Evolutionary conservation across 2,888 invertebrate species (phyloP).

Genomic region (Drosophila subquinaria): DNA sequence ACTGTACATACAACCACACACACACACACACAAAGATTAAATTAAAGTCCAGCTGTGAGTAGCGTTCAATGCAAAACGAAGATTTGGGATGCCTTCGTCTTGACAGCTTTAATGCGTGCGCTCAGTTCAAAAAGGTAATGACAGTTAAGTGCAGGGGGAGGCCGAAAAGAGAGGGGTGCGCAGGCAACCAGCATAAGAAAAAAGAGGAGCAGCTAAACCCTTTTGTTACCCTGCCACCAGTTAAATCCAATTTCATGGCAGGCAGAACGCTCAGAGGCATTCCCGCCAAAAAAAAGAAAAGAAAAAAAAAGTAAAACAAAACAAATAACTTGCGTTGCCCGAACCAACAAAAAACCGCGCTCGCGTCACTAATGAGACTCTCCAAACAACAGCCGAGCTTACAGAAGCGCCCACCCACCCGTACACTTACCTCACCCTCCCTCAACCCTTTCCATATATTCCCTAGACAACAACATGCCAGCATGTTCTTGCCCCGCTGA

Average conservation of each 20-base stretch:
- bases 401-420: conserved; percentile 14
- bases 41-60: conserved; percentile 26
- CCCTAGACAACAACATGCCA: conserved; percentile 56
- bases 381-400: conserved; percentile 60
- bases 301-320: conserved; percentile 36
- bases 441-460: conserved; percentile 15
- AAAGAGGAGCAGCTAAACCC: conserved; percentile 32
- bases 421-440: conserved; percentile 5
- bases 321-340: conserved; percentile 57
- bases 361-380: conserved; percentile 76
- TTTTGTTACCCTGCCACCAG: conserved; percentile 24
- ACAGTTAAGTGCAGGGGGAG: not conserved
- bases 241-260: conserved; percentile 58
- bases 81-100: conserved; percentile 1
- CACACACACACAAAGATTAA: conserved; percentile 9
- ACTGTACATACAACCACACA: conserved; percentile 5
- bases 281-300: conserved; percentile 1
- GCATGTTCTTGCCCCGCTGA: conserved; percentile 42
- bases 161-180: no score
- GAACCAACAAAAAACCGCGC: conserved; percentile 45
- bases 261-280: conserved; percentile 11
- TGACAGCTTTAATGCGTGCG: conserved; percentile 36
- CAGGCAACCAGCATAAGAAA: not conserved
- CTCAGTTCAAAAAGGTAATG: conserved; percentile 23
- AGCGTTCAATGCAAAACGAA: conserved; percentile 12